Conservation (phyloP, 2,113 vertebrate species). For the Dolichotis patagonum region DNA sequence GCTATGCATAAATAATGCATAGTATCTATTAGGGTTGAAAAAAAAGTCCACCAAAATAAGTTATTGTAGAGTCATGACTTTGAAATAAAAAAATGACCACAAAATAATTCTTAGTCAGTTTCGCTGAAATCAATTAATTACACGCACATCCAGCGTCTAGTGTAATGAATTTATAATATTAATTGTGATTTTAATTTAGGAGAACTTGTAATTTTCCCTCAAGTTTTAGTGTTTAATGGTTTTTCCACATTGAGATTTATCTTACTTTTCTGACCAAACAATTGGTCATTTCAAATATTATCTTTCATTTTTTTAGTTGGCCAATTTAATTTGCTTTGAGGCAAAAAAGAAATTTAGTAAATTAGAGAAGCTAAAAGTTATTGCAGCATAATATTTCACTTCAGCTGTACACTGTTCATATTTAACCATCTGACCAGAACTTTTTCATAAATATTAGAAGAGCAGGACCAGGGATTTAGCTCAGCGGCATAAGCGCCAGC, state of each 20-base stretch:
- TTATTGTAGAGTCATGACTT: conserved; percentile 32
- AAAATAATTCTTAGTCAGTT: conserved; percentile 59
- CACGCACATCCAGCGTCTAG: conserved; percentile 29
- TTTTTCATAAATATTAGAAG: background rate
- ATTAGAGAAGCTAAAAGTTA: conserved; percentile 4
- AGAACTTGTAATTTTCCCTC: conserved; percentile 24
- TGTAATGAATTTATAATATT: conserved; percentile 61
- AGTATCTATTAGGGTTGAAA: conserved; percentile 61
- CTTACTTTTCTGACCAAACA: background rate
- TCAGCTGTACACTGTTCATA: background rate
- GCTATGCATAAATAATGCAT: conserved; percentile 73
- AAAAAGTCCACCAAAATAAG: conserved; percentile 61
- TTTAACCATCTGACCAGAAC: background rate
- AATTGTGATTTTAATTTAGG: conserved; percentile 63
- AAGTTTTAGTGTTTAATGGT: conserved; percentile 54
- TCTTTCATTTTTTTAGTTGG: conserved; percentile 16
- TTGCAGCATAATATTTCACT: background rate
- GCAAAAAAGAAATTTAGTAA: background rate
- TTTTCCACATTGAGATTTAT: conserved; percentile 46
- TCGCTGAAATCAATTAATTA: conserved; percentile 48
- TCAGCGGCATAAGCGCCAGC: too few relatives aligned
- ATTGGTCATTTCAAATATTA: conserved; percentile 18
- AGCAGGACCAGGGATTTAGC: background rate
- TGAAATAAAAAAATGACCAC: conserved; percentile 69
- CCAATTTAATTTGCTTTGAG: background rate